These are phyloP conservation scores for Apostichopus leukothele DNA, from an alignment of 53 echinoderm and acorn worm species.

Conservation along the genomic window DNA sequence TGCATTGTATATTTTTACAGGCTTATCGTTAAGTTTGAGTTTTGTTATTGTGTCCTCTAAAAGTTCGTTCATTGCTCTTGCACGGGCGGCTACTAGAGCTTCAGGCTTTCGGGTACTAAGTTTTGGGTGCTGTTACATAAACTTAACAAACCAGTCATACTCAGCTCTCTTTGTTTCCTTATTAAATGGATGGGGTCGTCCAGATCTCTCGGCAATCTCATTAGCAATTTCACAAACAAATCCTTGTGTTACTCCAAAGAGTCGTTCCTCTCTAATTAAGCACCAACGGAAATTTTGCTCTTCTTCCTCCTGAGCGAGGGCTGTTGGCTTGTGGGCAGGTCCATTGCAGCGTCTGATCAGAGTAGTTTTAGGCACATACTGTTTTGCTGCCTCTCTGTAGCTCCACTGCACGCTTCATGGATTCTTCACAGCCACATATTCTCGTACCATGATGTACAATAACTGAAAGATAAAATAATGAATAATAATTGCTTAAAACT, in stretches of 20 bases:
- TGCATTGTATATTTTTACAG: neutral
- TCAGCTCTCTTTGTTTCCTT: constrained; percentile 46
- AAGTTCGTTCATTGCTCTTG: constrained; percentile 57
- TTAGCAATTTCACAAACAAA: constrained; percentile 48
- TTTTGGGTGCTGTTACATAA: constrained; percentile 46
- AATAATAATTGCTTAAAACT: neutral
- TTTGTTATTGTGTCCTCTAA: neutral
- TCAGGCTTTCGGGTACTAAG: constrained; percentile 56
- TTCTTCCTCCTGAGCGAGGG: constrained; percentile 53
- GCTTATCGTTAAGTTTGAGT: neutral
- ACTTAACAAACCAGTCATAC: constrained; percentile 57
- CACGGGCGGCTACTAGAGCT: constrained; percentile 54
- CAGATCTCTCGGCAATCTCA: constrained; percentile 45
- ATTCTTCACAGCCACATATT: constrained; percentile 23
- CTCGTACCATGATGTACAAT: constrained; percentile 29
- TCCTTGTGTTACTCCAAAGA: constrained; percentile 55
- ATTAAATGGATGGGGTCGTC: constrained; percentile 51
- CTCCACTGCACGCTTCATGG: constrained; percentile 41
- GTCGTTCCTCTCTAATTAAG: constrained; percentile 50
- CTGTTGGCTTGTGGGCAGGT: constrained; percentile 50
- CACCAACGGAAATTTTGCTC: constrained; percentile 48
- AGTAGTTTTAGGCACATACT: constrained; percentile 51
- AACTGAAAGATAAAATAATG: neutral
- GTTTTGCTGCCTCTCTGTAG: constrained; percentile 49
- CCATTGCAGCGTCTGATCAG: constrained; percentile 53